Conservation (phyloP, 2,888 invertebrate genomes). For the Campoletis raptor region DNA sequence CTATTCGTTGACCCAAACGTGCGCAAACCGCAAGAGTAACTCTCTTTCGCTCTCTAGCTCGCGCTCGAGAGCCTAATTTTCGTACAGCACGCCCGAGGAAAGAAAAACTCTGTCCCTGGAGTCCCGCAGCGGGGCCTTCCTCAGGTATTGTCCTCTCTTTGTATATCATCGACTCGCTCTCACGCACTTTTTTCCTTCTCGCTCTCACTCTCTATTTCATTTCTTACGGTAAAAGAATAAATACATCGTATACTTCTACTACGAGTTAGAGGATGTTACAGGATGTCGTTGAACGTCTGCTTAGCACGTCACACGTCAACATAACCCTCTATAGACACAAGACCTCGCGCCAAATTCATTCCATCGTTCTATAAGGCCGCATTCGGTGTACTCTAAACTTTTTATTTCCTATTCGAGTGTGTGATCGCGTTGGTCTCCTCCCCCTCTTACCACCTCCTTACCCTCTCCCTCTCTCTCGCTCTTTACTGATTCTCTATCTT, state of each 20-base stretch:
- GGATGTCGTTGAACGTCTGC: constrained; percentile 37
- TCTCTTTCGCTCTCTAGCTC: constrained; percentile 35
- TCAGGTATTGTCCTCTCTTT: constrained; percentile 64
- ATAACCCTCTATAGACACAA: constrained; percentile 75
- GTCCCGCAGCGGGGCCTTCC: constrained; percentile 31
- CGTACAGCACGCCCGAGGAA: constrained; percentile 26
- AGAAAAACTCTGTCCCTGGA: constrained; percentile 46
- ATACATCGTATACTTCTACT: constrained; percentile 3
- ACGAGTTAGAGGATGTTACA: constrained; percentile 22
- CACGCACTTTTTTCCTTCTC: constrained; percentile 58
- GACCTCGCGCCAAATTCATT: constrained; percentile 70
- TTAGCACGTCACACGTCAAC: constrained; percentile 69
- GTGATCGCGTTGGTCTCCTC: constrained; percentile 68
- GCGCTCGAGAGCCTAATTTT: constrained; percentile 40
- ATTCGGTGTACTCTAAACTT: constrained; percentile 27
- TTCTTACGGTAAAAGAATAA: constrained; percentile 19
- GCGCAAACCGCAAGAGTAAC: constrained; percentile 37
- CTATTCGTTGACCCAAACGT: constrained; percentile 71
- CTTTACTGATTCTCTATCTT: neutral
- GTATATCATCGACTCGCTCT: constrained; percentile 34
- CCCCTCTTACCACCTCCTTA: constrained; percentile 48
- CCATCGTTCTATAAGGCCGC: constrained; percentile 65
- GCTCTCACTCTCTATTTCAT: constrained; percentile 20
- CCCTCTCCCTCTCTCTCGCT: constrained; percentile 23
- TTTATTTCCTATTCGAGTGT: constrained; percentile 63